Percentiles rank a stretch among this genome's conserved stretches.
These are phyloP conservation scores for Bugulina stolonifera DNA, from an alignment of 2,888 invertebrate genomes.

Conservation along the genomic window DNA sequence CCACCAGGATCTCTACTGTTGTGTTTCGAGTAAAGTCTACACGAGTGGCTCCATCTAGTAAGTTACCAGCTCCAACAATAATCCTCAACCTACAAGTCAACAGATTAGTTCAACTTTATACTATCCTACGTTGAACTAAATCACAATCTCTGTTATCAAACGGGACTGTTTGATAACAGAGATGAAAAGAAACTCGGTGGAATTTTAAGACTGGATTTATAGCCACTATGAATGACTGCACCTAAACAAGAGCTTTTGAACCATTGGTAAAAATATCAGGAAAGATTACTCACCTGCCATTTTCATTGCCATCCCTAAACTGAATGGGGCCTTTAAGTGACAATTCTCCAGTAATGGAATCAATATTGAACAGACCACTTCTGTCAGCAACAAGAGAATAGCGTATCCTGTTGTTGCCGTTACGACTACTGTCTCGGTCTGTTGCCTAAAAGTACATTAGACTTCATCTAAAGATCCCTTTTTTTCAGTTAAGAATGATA, in stretches of 20 bases:
- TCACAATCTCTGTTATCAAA: no score
- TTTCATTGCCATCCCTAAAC: conserved; percentile 3
- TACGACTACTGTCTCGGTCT: conserved; percentile 11
- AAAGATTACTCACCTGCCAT: conserved; percentile 13
- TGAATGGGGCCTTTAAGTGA: neutral
- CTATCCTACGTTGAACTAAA: no score
- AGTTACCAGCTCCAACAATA: conserved; percentile 10
- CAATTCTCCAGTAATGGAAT: neutral
- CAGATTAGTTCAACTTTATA: no score
- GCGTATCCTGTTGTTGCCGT: conserved; percentile 18
- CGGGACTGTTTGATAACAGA: no score
- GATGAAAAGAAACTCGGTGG: no score
- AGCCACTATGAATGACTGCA: no score
- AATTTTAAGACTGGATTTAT: no score
- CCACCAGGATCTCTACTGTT: neutral
- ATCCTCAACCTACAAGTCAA: neutral
- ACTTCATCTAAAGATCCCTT: no score
- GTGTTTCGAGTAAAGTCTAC: conserved; percentile 18
- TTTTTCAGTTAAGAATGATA: no score
- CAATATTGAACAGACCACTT: neutral
- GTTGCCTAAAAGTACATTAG: conserved; percentile 26
- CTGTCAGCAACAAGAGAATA: conserved; percentile 14
- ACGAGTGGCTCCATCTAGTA: neutral
- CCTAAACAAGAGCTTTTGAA: no score
- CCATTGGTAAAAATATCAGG: no score